Evolutionary conservation across 2,888 invertebrate genomes (phyloP), one percentile per base, ranked within the genome.

Genomic region (Apodemia hepburni): DNA sequence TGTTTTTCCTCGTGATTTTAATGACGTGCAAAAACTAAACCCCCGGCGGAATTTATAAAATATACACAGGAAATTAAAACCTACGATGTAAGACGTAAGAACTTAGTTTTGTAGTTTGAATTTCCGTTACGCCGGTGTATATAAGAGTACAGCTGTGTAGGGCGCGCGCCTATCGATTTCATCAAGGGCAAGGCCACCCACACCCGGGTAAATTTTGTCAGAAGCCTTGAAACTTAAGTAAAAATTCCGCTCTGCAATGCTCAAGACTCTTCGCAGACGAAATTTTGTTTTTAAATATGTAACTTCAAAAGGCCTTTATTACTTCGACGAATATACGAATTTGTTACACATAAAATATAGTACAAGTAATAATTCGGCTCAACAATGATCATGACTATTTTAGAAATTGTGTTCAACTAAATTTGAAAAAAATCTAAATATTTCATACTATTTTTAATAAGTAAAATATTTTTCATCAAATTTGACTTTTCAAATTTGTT

Each of bases 81-180:
- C 11, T 57, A 29, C n/a, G 1, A 8, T 57, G 12, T 27, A 15
- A 1, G 29, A 29, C 4, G 15, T 27, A 57, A 57, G 29, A 57
- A n/a, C 29, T 27, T 7, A 15, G 27, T 57, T 57, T 29, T 22
- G n/a, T 29, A 57, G 15, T 57, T 57, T 27, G 12, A 29, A 29
- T 57, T 27, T 57, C 54, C 54, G 54, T 27, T 29, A 29, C 0
- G 54, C 29, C 54, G n/a, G n/a, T 45, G 27, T 57, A 8, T 51
- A 51, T 57, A 57, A 2, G 29, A 29, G 8, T 57, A 57, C 54
- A 58, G 69, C 66, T 66, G 68, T 66, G 70, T 63, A 65, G 70
- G 64, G 69, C 82, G 85, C 82, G 85, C 86, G 87, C 82, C 80
- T 78, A 87, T 88, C 82, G 88, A 87, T 87, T 79, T 67, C 66